Conservation (phyloP, 2,113 vertebrate genomes). For the Cavia porcellus region DNA sequence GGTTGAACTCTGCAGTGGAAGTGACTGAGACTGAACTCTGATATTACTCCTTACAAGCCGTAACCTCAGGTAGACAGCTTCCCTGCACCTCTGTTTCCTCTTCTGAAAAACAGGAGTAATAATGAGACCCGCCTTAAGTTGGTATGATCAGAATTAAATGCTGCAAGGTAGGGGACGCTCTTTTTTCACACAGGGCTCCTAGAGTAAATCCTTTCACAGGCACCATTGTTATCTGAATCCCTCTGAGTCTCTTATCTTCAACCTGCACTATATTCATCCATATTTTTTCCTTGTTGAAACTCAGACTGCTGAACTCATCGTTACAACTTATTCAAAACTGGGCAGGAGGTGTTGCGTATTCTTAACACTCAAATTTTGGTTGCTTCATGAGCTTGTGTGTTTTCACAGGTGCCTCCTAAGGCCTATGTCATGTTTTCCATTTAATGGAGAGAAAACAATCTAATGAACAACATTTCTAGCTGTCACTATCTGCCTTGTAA, state of each 20-base stretch:
- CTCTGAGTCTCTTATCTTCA: not conserved
- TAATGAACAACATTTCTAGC: not conserved
- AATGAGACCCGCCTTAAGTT: not conserved
- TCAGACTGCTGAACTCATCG: not conserved
- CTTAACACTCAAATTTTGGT: not conserved
- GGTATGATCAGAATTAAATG: not conserved
- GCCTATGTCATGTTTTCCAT: not conserved
- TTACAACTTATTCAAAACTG: not conserved
- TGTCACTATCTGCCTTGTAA: not conserved
- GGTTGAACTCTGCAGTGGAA: not conserved
- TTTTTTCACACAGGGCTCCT: not conserved
- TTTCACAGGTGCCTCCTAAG: not conserved
- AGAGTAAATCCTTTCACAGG: not conserved
- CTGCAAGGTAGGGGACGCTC: no score
- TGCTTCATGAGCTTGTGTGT: not conserved
- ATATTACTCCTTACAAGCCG: not conserved
- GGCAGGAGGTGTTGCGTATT: not conserved
- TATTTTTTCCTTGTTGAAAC: not conserved
- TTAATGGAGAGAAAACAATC: not conserved
- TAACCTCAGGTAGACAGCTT: not conserved
- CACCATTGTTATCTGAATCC: not conserved
- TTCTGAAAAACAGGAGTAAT: not conserved
- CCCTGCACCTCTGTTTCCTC: not conserved
- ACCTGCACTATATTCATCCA: not conserved
- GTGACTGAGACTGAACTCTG: not conserved